phyloP scores from a whole-genome alignment of 2,113 vertebrate species.

The Microtus pennsylvanicus region DNA sequence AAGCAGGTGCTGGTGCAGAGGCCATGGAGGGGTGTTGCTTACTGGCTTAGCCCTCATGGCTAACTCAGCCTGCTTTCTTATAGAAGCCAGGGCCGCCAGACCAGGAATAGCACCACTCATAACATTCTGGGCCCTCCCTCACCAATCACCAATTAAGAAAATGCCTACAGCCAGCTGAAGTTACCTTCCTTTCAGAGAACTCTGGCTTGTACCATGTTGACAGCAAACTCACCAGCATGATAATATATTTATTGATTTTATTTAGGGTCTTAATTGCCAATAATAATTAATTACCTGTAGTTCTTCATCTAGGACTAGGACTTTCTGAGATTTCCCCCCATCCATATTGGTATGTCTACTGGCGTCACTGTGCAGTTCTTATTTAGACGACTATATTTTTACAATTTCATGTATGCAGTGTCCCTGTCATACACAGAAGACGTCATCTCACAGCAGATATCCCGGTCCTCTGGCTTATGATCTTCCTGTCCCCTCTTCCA shows the following conservation, averaged over 20 bases:
- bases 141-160: not conserved
- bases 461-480: not conserved
- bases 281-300: not conserved
- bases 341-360: not conserved
- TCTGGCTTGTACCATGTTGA: not conserved
- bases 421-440: not conserved
- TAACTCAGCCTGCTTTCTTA: not conserved
- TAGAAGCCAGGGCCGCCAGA: not conserved
- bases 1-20: not conserved
- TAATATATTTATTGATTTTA: not conserved
- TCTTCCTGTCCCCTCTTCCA: not conserved
- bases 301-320: not conserved
- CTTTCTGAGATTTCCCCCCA: not conserved
- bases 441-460: not conserved
- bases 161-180: not conserved
- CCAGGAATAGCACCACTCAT: not conserved
- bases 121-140: not conserved
- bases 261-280: not conserved
- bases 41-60: not conserved
- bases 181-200: not conserved
- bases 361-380: not conserved
- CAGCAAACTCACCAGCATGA: not conserved
- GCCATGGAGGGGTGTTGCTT: not conserved
- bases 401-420: no score
- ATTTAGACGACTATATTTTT: not conserved